Conservation (phyloP, 2,797 vertebrate genomes). For the Myotis myotis region DNA sequence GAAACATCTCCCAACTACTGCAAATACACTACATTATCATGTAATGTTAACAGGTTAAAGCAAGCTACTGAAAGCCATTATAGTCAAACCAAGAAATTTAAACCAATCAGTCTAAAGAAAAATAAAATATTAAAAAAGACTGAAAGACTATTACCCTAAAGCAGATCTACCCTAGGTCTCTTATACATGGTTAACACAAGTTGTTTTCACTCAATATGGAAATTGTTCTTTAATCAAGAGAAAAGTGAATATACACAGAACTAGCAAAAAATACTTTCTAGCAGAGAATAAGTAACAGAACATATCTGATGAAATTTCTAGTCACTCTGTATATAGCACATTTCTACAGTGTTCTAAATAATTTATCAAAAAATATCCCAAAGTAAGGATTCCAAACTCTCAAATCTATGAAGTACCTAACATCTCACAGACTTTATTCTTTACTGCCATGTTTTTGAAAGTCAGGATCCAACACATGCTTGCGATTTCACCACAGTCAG, state of each 20-base stretch:
- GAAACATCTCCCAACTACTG: neutral
- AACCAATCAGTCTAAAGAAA: neutral
- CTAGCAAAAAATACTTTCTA: slow-evolving; percentile 27
- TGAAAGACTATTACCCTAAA: neutral
- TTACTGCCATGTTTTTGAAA: slow-evolving; percentile 45
- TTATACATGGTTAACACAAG: neutral
- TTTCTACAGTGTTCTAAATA: slow-evolving; percentile 5
- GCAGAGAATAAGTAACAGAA: neutral
- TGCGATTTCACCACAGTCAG: neutral
- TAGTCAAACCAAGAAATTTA: slow-evolving; percentile 27
- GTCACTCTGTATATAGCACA: neutral
- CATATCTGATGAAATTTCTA: slow-evolving; percentile 35
- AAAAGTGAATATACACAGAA: slow-evolving; percentile 49
- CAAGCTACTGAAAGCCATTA: neutral
- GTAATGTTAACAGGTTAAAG: neutral
- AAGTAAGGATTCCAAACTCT: slow-evolving; percentile 7
- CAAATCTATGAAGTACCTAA: slow-evolving; percentile 43
- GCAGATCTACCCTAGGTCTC: neutral
- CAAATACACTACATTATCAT: neutral
- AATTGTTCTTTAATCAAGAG: slow-evolving; percentile 37
- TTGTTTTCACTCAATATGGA: slow-evolving; percentile 11
- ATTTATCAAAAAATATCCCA: slow-evolving; percentile 7
- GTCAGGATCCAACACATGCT: neutral
- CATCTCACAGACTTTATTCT: slow-evolving; percentile 28
- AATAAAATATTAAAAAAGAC: neutral